phyloP scores from a whole-genome alignment of 2,113 vertebrate species.

The Hydrolagus affinis region DNA sequence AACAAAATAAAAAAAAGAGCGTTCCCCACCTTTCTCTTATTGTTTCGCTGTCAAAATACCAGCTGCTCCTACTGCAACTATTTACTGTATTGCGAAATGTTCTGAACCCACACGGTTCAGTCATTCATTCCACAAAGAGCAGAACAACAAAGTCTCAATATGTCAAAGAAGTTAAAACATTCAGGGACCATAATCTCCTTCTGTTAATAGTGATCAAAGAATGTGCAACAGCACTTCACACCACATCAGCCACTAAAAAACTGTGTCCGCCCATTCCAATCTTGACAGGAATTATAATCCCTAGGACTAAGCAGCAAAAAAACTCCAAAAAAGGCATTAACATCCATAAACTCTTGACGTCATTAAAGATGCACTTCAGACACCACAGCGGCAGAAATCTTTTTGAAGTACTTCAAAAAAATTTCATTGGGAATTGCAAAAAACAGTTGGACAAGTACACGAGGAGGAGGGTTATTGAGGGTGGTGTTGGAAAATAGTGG shows the following conservation, averaged over 20 bases:
- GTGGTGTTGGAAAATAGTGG: too few species aligned
- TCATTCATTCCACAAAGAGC: background rate
- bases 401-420: slow-evolving; percentile 4
- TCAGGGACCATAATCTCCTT: background rate
- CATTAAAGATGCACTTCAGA: background rate
- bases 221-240: background rate
- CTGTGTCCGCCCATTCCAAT: background rate
- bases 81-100: background rate
- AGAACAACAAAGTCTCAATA: background rate
- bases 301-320: background rate
- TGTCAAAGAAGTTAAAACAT: background rate
- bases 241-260: background rate
- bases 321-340: background rate
- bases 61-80: background rate
- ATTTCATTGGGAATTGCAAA: background rate
- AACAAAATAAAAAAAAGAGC: too few species aligned
- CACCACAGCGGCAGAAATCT: background rate
- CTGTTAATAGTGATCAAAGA: background rate
- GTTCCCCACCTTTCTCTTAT: background rate
- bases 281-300: background rate
- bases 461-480: too few species aligned
- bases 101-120: background rate
- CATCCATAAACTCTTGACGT: background rate
- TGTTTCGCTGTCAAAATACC: background rate
- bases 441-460: too few species aligned